phyloP scores from a whole-genome alignment of 2,797 vertebrate species.

The Ficedula albicollis region DNA sequence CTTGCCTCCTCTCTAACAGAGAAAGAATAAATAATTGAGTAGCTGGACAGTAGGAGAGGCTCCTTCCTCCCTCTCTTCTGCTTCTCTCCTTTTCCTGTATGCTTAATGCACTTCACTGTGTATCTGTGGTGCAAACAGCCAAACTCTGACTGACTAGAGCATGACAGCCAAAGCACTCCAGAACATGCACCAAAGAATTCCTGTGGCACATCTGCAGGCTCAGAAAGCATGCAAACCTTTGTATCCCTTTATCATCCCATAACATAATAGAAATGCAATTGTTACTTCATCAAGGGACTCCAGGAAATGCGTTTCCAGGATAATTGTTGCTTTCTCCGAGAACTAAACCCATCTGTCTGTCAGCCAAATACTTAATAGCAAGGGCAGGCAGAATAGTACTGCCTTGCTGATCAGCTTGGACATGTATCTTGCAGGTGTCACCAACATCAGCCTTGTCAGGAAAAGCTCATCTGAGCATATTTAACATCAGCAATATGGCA shows the following conservation, averaged over 20 bases:
- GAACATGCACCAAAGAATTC: background rate
- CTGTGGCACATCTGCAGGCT: background rate
- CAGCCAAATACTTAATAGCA: background rate
- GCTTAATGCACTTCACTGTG: background rate
- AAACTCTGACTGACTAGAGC: background rate
- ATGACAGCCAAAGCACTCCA: background rate
- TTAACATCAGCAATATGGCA: background rate
- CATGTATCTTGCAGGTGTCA: background rate
- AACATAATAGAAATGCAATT: background rate
- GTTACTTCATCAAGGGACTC: background rate
- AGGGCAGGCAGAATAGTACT: background rate
- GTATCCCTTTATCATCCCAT: background rate
- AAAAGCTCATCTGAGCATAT: background rate
- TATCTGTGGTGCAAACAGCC: background rate
- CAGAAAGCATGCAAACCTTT: background rate
- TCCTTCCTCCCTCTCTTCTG: background rate
- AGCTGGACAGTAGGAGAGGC: background rate
- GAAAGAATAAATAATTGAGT: background rate
- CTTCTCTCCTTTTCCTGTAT: background rate
- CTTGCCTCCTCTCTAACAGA: background rate
- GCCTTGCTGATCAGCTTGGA: background rate
- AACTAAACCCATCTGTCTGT: background rate
- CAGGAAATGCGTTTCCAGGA: background rate
- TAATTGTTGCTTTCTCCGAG: background rate
- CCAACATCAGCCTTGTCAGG: background rate